Evolutionary conservation across 2,113 vertebrate species (phyloP).

Genomic region (Tragelaphus buxtoni): DNA sequence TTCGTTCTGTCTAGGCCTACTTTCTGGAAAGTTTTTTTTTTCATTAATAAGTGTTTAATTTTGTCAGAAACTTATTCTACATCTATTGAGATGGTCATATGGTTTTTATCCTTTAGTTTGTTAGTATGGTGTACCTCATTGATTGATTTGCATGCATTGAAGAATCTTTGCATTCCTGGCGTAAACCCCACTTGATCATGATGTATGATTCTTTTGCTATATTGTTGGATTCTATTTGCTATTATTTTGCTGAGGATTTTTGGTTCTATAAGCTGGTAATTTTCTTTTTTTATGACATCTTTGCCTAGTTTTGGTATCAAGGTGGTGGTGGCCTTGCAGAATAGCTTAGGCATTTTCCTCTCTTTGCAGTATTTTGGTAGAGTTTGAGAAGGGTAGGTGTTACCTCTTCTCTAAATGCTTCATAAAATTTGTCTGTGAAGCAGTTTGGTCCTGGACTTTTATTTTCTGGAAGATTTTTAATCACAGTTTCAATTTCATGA

Average conservation of each 20-base stretch:
- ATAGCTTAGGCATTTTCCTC: background rate
- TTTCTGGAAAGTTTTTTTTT: background rate
- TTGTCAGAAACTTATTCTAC: background rate
- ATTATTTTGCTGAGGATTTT: background rate
- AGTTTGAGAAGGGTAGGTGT: background rate
- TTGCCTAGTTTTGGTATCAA: background rate
- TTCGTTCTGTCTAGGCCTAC: background rate
- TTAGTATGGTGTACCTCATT: background rate
- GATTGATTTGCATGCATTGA: background rate
- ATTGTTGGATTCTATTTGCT: background rate
- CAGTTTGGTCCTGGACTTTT: background rate
- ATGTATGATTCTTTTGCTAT: background rate
- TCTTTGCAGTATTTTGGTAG: background rate
- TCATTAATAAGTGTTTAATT: background rate
- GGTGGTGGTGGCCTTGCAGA: background rate
- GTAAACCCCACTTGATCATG: background rate
- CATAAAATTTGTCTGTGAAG: background rate
- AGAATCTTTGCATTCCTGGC: background rate
- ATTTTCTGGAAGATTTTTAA: background rate
- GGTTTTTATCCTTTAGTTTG: background rate
- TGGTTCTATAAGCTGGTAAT: background rate
- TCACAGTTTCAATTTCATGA: background rate
- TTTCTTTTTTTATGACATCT: background rate
- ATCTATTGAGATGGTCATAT: background rate
- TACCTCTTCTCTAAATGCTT: background rate